Base-by-base conservation (phyloP, 1,140 invertebrate genomes). In the Aphis gossypii region DNA sequence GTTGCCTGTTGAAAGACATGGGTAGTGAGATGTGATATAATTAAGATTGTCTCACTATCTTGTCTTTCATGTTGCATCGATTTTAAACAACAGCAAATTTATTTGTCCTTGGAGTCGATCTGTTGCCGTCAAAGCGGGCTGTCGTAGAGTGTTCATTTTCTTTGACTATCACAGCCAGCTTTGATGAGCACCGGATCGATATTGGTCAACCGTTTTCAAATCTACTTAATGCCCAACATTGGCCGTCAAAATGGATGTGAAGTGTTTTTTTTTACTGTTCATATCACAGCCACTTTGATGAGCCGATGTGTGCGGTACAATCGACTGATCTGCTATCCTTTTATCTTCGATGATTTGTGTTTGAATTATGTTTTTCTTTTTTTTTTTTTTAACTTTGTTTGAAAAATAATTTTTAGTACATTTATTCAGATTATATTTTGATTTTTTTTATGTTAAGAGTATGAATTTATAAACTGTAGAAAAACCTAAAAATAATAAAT, bases 21-120 rank as follows among this genome's bases (percentile, higher is more conserved):
- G 97, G 98, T 98, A 98, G 97, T 98, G 98, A 98, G 97, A 98
- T 98, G 97, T 96, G 94, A 94, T 94, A 94, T 94, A 51, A 51
- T 95, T 94, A 95, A 95, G 95, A 44, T 95, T 97, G 96, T 97
- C 97, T 98, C 97, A 97, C 97, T 98, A 98, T 97, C 97, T 97
- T 98, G 98, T 98, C 97, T 98, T 98, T 98, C 97, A 97, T 97
- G 96, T 95, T 95, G 96, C 93, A 68, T 83, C 54, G 68, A 90
- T 83, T 92, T 68, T 68, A 23, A 46, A 38, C 92, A 54, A 51
- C 94, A 87, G 44, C 35, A 46, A 90, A 93, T 54, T 56, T n/a
- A 46, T 82, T 88, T n/a, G 46, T 14, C 83, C 21, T 38, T 83
- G 51, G 38, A 95, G 95, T 95, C 95, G 95, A 95, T 95, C 95